Base-by-base conservation (phyloP, 2,113 vertebrate genomes). In the Tetrao urogallus region DNA sequence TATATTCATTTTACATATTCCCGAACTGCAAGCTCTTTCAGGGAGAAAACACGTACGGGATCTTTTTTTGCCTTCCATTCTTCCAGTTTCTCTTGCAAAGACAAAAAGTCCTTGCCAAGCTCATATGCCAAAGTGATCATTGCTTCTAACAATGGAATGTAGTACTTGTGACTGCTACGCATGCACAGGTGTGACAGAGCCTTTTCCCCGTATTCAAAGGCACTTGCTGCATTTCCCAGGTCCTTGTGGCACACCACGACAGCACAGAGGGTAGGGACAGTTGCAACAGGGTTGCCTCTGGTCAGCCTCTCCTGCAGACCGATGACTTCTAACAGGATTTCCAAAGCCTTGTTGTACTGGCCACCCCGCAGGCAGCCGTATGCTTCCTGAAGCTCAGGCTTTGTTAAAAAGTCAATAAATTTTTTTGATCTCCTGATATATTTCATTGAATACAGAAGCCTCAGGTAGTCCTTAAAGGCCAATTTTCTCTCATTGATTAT, bases 1-100 rank as follows among this genome's bases (percentile, higher is more conserved):
- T 40, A 4, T 42, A 34, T 16, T 97, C 94, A 97, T 22, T 88
- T 60, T n/a, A 98, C 36, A 0, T 98, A 99, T 40, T 99, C 98
- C 4, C 97, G 98, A 56, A 99, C 98, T 1, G 98, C 97, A 15
- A 99, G 94, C 85, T 99, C 99, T 93, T 99, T 99, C 47, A 99
- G 97, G 4, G 98, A 98, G 67, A 91, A 52, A 38, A 92, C 91
- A 67, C 92, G 89, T 70, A 90, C 8, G 24, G 15, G 94, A 93
- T 93, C 96, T 93, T 93, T 98, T 94, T 6, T 97, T 67, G 98
- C 96, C 82, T 97, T 98, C 84, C 97, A 90, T 57, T 94, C 93
- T 3, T 97, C 98, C 93, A 99, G 94, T 75, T 98, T 98, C 50
- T 98, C 96, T 96, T 99, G 98, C 63, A 99, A 84, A 57, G 98